These are phyloP conservation scores for Phylloscopus collybita DNA, from an alignment of 2,797 vertebrate genomes.

Conservation along the genomic window DNA sequence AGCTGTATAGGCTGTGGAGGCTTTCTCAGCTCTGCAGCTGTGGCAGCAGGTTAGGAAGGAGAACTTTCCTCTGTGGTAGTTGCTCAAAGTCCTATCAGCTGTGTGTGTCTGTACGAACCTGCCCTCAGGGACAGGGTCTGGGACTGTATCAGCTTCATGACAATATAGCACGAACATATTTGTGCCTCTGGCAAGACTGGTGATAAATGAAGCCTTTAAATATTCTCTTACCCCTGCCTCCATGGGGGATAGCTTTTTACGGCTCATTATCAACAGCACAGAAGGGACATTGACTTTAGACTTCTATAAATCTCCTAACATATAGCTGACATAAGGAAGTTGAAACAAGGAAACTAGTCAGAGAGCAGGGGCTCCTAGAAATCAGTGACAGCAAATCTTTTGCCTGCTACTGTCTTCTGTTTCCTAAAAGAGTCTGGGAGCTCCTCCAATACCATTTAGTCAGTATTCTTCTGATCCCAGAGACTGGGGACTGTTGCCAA, in stretches of 20 bases:
- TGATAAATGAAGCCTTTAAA: neutral
- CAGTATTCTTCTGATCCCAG: neutral
- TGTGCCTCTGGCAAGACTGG: neutral
- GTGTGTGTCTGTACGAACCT: neutral
- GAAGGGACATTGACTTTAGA: neutral
- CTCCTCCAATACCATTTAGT: neutral
- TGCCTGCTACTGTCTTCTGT: neutral
- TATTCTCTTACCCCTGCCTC: neutral
- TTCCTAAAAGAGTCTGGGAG: neutral
- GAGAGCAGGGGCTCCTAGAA: neutral
- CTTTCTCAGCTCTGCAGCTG: conserved; percentile 47
- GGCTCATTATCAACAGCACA: neutral
- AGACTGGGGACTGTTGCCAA: neutral
- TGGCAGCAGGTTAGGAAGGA: neutral
- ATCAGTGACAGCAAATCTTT: neutral
- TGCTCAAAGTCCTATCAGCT: neutral
- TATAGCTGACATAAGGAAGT: neutral
- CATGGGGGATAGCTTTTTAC: neutral
- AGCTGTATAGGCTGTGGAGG: conserved; percentile 26
- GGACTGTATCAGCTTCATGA: neutral
- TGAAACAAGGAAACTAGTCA: neutral
- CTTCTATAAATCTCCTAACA: neutral
- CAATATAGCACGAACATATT: neutral
- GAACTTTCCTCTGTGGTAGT: neutral
- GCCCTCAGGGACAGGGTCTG: neutral